Base-by-base conservation (phyloP, 2,113 vertebrate species). In the Tichodroma muraria region DNA sequence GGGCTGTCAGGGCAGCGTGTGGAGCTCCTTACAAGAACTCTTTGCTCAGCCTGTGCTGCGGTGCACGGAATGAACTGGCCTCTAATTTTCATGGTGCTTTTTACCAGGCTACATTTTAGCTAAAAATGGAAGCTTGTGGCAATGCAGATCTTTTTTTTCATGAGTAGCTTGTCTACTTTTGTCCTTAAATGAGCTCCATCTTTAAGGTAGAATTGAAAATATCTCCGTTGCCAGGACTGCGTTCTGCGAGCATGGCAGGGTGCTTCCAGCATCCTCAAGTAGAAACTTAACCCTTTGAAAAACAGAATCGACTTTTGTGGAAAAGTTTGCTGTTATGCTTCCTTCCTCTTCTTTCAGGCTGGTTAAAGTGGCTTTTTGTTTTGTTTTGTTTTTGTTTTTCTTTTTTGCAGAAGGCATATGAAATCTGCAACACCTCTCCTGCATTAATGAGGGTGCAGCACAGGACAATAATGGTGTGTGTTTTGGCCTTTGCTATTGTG, bases 391-490 rank as follows among this genome's bases (percentile, higher is more conserved):
- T 88, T 89, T 84, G 2, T 85, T 89, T 93, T 94, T 66, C 9
- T 80, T 91, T 87, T 93, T 90, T 95, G 66, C 95, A 96, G 94
- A 92, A 92, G 80, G 69, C 88, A 59, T 64, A 80, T 94, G 88
- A 94, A 89, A 85, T 91, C 89, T 97, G 91, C 87, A 95, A 15
- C 85, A 82, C 82, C 75, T 96, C 75, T 91, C 84, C 91, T 95
- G 93, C 56, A 85, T 85, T 96, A 94, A 88, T 73, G 91, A 94
- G 81, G 85, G 94, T 95, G 85, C 93, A 94, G 89, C 95, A 85
- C 93, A 91, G 87, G 87, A 78, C 91, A 93, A 5, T 91, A 77
- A 80, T 77, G 91, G 85, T 85, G 91, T 92, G 88, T 95, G 89
- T 4, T 94, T 80, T 88, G 76, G 88, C 90, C 88, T 92, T 94